Base-by-base conservation (phyloP, 2,113 vertebrate species). In the Centropristis striata region DNA sequence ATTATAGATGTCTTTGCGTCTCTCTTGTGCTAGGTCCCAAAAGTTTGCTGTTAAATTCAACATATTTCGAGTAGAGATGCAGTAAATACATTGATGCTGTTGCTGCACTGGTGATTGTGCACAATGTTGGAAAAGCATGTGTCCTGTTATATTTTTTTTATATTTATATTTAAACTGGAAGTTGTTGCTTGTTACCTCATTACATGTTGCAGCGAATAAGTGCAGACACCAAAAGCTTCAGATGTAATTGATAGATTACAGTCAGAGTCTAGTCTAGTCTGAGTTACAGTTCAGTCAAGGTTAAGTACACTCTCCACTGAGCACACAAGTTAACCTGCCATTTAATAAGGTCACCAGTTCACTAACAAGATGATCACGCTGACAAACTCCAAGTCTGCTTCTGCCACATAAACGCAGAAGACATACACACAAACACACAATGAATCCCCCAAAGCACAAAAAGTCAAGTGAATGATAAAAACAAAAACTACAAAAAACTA, bases 301-400 rank as follows among this genome's bases (percentile, higher is more conserved):
- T 69, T 85, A 86, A 84, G 15, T 73, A 78, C 75, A 73, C 39
- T 64, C 47, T 89, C 60, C 32, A 71, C 55, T 83, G 27, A 77
- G 71, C 67, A 76, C 75, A 83, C 57, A 78, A 60, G 81, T 82
- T 76, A 82, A 73, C 75, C 77, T 85, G 75, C 59, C 51, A 75
- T 77, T 71, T 89, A 85, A 89, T 75, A 44, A 88, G 80, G 75
- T 90, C 85, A 86, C 41, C 53, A 60, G 74, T 82, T 82, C 70
- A 75, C 81, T 89, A 84, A 84, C 75, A 39, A 78, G 70, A 87
- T 90, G 66, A 89, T 76, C 82, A 76, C 66, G 70, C 69, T 6
- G 54, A 85, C 78, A 78, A 67, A 54, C 63, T 64, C 58, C 32
- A 32, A 78, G 66, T 44, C 47, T 63, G 60, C 49, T 57, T 41